A percentile compares a stretch with the other conserved stretches of the same genome.
Evolutionary conservation across 2,797 vertebrate species (phyloP).

Genomic region (Poecilia picta): DNA sequence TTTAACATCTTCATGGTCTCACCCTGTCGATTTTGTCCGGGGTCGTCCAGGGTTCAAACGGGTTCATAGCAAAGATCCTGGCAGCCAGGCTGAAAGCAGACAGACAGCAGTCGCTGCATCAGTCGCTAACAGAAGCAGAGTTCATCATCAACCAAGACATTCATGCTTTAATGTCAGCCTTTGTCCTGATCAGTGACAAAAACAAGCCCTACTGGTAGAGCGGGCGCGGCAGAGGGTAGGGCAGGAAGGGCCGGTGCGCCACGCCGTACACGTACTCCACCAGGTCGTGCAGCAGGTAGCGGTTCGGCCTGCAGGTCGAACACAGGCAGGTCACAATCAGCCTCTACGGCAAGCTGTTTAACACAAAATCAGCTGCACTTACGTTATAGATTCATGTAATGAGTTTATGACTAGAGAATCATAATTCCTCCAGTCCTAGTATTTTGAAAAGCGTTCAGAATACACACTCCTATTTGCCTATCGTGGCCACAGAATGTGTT

Average conservation of each 20-base stretch:
- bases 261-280: slow-evolving; percentile 87
- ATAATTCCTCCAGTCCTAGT: too few species aligned
- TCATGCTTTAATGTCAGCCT: background rate
- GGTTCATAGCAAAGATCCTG: slow-evolving; percentile 85
- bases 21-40: slow-evolving; percentile 94
- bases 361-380: background rate
- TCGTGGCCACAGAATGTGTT: too few species aligned
- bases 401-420: background rate
- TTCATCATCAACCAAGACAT: background rate
- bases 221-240: slow-evolving; percentile 87
- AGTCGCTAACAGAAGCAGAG: background rate
- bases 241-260: slow-evolving; percentile 81
- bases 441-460: too few species aligned
- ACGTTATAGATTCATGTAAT: background rate
- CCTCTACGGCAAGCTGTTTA: background rate
- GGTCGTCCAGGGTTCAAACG: slow-evolving; percentile 91
- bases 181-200: background rate
- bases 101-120: background rate
- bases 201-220: slow-evolving; percentile 86
- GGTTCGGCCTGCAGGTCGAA: slow-evolving; percentile 81
- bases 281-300: slow-evolving; percentile 91
- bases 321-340: background rate
- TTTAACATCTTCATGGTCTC: slow-evolving; percentile 55
- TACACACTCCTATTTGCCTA: too few species aligned
- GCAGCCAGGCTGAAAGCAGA: slow-evolving; percentile 82